These are phyloP conservation scores for Cassiopea andromeda DNA, from an alignment of 30 jellyfish, hydroid and myxozoan species.

Conservation along the genomic window DNA sequence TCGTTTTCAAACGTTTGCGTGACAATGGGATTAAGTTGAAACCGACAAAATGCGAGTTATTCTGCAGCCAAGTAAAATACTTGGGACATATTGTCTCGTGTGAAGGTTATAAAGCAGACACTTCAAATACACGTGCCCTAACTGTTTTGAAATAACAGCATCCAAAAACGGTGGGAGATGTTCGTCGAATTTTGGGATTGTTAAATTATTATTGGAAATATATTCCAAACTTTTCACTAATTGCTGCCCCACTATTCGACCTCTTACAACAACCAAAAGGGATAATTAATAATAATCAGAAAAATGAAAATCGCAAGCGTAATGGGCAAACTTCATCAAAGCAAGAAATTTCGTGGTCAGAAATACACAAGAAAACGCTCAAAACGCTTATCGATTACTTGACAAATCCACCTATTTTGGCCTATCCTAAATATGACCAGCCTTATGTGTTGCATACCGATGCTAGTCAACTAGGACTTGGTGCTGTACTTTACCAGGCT, in stretches of 20 bases:
- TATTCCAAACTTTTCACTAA: slow-evolving; percentile 43
- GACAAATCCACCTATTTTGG: slow-evolving; percentile 23
- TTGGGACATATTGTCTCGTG: slow-evolving; percentile 12
- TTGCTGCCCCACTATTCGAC: slow-evolving; percentile 39
- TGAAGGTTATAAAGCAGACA: neutral
- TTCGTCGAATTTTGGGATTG: slow-evolving; percentile 26
- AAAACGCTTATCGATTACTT: slow-evolving; percentile 4
- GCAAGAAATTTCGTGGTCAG: neutral
- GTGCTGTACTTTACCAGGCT: slow-evolving; percentile 37
- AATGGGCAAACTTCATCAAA: neutral
- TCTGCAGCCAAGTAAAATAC: slow-evolving; percentile 10
- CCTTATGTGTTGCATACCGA: slow-evolving; percentile 46
- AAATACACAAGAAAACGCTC: neutral
- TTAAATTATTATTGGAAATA: slow-evolving; percentile 36
- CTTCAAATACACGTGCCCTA: neutral
- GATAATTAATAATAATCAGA: too few relatives aligned
- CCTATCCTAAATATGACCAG: slow-evolving; percentile 5
- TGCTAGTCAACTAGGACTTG: slow-evolving; percentile 52
- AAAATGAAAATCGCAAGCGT: neutral
- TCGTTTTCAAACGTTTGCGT: slow-evolving; percentile 15
- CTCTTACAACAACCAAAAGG: slow-evolving; percentile 6
- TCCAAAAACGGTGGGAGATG: slow-evolving; percentile 54
- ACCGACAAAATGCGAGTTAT: slow-evolving; percentile 30
- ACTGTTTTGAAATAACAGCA: neutral
- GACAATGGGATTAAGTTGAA: slow-evolving; percentile 42